Percentiles rank a stretch among this genome's conserved stretches.
Conservation (phyloP, 2,888 invertebrate genomes). For the Salticus scenicus region DNA sequence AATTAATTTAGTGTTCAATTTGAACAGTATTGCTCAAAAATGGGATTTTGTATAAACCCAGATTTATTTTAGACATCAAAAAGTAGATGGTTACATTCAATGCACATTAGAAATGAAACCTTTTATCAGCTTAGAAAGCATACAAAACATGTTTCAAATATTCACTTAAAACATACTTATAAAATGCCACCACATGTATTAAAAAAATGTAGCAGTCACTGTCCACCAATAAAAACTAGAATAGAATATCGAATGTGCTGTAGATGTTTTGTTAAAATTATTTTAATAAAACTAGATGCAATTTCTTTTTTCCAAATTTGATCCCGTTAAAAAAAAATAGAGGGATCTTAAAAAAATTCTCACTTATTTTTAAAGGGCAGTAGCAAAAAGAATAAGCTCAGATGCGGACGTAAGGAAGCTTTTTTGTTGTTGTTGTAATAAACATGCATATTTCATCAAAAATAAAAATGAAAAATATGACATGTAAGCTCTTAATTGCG, state of each 20-base stretch:
- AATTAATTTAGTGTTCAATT: too few relatives aligned
- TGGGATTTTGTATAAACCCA: too few relatives aligned
- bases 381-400: conserved; percentile 64
- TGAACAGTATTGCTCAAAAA: too few relatives aligned
- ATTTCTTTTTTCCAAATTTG: conserved; percentile 26
- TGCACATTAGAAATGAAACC: too few relatives aligned
- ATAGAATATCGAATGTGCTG: not conserved
- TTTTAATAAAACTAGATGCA: conserved; percentile 6
- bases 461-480: conserved; percentile 34
- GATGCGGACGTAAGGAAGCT: conserved; percentile 54
- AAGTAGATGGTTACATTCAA: too few relatives aligned
- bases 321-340: conserved; percentile 52
- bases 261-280: not conserved
- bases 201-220: not conserved
- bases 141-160: not conserved
- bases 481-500: conserved; percentile 37
- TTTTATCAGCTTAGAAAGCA: too few relatives aligned
- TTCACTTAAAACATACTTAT: not conserved
- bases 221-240: not conserved
- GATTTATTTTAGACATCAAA: too few relatives aligned
- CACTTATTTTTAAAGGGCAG: conserved; percentile 21
- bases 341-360: conserved; percentile 36
- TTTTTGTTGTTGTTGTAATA: conserved; percentile 31
- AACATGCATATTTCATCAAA: conserved; percentile 28
- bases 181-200: not conserved